Evolutionary conservation across 2,888 invertebrate species (phyloP), one percentile per base, ranked within the genome.

Genomic region (Patella depressa): DNA sequence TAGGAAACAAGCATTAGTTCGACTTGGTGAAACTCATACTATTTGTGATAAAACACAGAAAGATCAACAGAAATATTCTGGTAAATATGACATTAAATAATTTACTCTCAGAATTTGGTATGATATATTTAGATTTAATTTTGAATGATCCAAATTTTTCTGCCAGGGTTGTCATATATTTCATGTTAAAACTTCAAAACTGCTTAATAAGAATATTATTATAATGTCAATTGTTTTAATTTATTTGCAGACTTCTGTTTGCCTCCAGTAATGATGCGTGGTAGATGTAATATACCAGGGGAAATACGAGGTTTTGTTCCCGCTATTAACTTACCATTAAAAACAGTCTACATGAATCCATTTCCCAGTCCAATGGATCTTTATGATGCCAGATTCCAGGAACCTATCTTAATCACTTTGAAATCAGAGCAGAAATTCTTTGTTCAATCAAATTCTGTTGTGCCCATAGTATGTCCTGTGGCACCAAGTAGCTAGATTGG

Each of bases 21-120:
- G 91, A 11, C 86, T 91, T 17, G 91, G 91, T 14, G 91, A 91
- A 79, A 90, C 89, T 1, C 90, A 91, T 81, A 89, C 89, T 65
- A 90, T 90, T 78, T 81, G 83, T 14, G 90, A 90, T 78, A 79
- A 88, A 73, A 87, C 88, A 53, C 82, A 87, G 69, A 83, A 89
- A 72, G 90, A 90, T 72, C 45, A 45, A 45, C 45, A 45, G 45
- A 45, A 45, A 45, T 45, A 9, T 45, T 45, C 45, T 7, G 45
- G 45, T 45, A 45, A 45, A 45, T 34, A 34, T 34, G 34, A 34
- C 34, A 34, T 34, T 34, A 0, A 34, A 34, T 45, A 45, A 45
- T 45, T 45, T 45, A 45, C 34, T 45, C 34, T 45, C 34, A 0
- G 5, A 45, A 45, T 5, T 45, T 5, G 34, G 34, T 45, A 45